Base-by-base conservation (phyloP, 2,797 vertebrate species). In the Acipenser ruthenus region DNA sequence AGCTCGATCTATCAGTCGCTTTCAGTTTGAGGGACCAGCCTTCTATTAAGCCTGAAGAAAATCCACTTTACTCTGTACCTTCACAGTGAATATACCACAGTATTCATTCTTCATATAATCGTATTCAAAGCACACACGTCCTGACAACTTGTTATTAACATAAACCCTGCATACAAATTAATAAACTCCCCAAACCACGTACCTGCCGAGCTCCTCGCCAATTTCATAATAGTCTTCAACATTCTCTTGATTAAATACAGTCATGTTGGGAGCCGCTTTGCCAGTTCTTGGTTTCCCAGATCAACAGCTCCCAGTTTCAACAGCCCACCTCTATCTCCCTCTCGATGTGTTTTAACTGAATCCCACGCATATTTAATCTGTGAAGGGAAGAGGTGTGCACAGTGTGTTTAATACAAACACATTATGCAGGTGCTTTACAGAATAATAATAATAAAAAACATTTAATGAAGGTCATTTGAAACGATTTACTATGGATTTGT, bases 201-300 rank as follows among this genome's bases (percentile, higher is more conserved):
- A 95, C 95, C 95, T 96, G 81, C 95, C 95, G 50, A 97, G 92
- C 72, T 96, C 95, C 76, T 96, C 91, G 75, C 94, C 91, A 1
- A 94, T 88, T 53, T 93, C 90, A 59, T 95, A 97, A 78, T 92
- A 91, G 65, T 94, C 92, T 78, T 95, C 94, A 71, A 96, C 87
- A 84, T 95, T 94, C 77, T 95, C 91, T 78, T 94, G 93, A 80
- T 89, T 92, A 86, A 95, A 95, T 70, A 92, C 84, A 10, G 91
- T 94, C 94, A 97, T 96, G 88, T 79, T 89, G 83, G 70, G 79
- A 60, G 80, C 77, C 79, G 67, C 75, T 78, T 78, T 68, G 23
- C 78, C 77, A 79, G 76, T 74, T 80, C 78, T 77, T 68, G 70
- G 72, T 74, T 76, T 75, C 78, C 74, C 78, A 71, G 77, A 82